phyloP scores from a whole-genome alignment of 2,113 vertebrate species.

The Sapajus apella region DNA sequence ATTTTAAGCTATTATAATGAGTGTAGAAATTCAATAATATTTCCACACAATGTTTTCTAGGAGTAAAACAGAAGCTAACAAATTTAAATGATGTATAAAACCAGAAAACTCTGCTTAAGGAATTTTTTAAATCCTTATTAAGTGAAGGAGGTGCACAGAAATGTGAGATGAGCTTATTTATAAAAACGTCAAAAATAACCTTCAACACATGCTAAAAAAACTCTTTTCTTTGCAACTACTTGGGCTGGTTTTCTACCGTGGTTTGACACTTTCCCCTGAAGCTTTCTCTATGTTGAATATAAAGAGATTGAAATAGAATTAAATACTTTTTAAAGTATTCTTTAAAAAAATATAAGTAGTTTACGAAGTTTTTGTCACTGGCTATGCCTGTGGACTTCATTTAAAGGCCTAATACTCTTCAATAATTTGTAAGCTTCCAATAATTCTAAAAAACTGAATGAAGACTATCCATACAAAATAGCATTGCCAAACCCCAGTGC shows the following conservation, averaged over 20 bases:
- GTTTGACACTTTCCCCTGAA: conserved; percentile 59
- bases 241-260: conserved; percentile 27
- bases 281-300: conserved; percentile 45
- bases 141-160: conserved; percentile 39
- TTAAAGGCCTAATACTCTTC: conserved; percentile 45
- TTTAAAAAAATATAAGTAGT: not conserved
- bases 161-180: conserved; percentile 59
- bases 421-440: not conserved
- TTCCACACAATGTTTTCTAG: conserved; percentile 31
- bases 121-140: conserved; percentile 38
- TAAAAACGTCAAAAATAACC: conserved; percentile 64
- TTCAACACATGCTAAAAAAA: conserved; percentile 29
- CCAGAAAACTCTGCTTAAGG: not conserved
- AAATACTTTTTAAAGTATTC: not conserved
- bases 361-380: not conserved
- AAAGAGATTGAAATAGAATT: conserved; percentile 38
- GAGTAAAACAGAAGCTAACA: not conserved
- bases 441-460: not conserved
- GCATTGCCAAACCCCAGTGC: not conserved
- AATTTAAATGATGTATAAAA: conserved; percentile 27
- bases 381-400: not conserved
- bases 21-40: conserved; percentile 39
- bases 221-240: conserved; percentile 2
- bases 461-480: not conserved
- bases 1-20: conserved; percentile 43